Base-by-base conservation (phyloP, 2,797 vertebrate genomes). In the Lacerta bilineata region DNA sequence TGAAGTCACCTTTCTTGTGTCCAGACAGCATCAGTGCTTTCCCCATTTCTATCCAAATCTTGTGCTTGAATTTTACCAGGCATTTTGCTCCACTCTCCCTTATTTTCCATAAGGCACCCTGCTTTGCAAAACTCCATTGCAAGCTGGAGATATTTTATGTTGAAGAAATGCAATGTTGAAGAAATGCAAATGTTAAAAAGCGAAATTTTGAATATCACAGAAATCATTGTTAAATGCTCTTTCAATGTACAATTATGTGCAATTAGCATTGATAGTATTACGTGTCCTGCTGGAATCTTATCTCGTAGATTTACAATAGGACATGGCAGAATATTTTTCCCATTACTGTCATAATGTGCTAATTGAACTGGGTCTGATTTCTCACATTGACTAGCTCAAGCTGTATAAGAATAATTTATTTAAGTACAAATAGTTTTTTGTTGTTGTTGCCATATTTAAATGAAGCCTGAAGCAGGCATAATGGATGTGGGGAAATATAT, bases 301-400 rank as follows among this genome's bases (percentile, higher is more conserved):
- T 93, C 93, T 91, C 71, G 91, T 92, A 89, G 87, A 91, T 94
- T 93, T 93, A 84, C 88, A 88, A 27, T 79, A 92, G 91, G 79
- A 91, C 77, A 71, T 81, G 86, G 74, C 76, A 61, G 87, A 92
- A 84, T 83, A 87, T 95, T 91, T 94, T 92, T 87, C 89, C 89
- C 76, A 41, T 93, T 94, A 84, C 84, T 93, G 89, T 90, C 91
- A 75, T 27, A 78, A 94, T 85, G 84, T 89, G 83, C 46, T 90
- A 89, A 92, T 85, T 93, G 93, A 92, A 91, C 88, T 88, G 91
- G 87, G 86, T 91, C 79, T 2, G 4, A 76, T 95, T 90, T 92
- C 74, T 87, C 61, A 59, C 76, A 59, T 11, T 80, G 87, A 77
- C 85, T 91, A 23, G 66, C 81, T 92, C 87, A 82, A 89, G 74